Conservation (phyloP, 2,797 vertebrate genomes). For the Microctenopoma stevenorrisi region DNA sequence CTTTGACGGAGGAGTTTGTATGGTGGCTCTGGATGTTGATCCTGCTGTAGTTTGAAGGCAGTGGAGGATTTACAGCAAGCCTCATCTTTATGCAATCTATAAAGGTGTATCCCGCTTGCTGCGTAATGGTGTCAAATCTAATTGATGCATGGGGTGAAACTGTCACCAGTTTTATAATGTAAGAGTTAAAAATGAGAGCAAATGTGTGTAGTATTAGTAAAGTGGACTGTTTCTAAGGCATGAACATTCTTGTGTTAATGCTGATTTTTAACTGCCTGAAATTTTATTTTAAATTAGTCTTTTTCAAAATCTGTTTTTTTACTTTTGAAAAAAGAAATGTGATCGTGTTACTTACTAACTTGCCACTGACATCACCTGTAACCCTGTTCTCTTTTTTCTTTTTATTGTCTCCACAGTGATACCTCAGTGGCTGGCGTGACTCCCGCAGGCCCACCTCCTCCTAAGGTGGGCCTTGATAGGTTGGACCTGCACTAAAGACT, state of each 20-base stretch:
- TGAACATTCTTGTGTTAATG: background rate
- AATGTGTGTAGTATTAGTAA: background rate
- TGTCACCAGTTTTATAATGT: background rate
- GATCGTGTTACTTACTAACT: too few relatives aligned
- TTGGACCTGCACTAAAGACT: slow-evolving; percentile 62
- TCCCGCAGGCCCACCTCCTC: slow-evolving; percentile 60
- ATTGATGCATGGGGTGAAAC: background rate
- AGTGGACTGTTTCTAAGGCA: background rate
- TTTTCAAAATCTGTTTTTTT: too few relatives aligned
- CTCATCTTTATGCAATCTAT: slow-evolving; percentile 19
- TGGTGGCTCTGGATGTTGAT: slow-evolving; percentile 1
- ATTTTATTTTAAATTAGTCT: too few relatives aligned
- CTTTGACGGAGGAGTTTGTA: background rate
- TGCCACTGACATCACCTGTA: background rate
- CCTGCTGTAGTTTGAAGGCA: background rate
- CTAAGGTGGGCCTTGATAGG: slow-evolving; percentile 72
- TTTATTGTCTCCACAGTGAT: slow-evolving; percentile 48
- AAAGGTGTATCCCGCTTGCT: slow-evolving; percentile 23
- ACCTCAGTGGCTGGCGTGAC: slow-evolving; percentile 77
- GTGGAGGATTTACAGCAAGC: background rate
- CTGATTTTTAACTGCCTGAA: too few relatives aligned
- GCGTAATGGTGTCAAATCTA: background rate
- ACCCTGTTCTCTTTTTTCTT: background rate
- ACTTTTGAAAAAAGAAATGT: too few relatives aligned
- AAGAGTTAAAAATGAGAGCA: too few relatives aligned